phyloP scores from a whole-genome alignment of 2,888 invertebrate species.

The Tortricodes alternella region DNA sequence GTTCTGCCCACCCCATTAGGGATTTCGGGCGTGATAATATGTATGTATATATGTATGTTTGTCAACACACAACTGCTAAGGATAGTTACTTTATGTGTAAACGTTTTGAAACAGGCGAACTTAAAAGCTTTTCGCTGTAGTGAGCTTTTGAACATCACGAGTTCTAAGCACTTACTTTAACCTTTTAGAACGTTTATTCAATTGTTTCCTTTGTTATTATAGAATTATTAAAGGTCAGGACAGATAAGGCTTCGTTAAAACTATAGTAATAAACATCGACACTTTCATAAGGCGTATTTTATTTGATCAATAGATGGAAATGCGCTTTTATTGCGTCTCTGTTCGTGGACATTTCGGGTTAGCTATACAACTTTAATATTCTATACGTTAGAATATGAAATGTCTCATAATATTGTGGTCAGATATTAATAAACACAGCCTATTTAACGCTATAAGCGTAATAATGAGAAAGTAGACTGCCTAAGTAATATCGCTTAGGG shows the following conservation, averaged over 20 bases:
- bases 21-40: too few species aligned
- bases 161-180: constrained; percentile 13
- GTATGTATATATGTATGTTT: too few species aligned
- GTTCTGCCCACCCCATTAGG: too few species aligned
- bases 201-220: neutral
- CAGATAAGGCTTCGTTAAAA: neutral
- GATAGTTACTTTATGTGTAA: constrained; percentile 25
- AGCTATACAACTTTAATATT: too few species aligned
- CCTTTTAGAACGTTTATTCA: constrained; percentile 1
- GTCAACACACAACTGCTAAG: constrained; percentile 20
- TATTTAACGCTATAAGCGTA: constrained; percentile 47
- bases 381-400: too few species aligned
- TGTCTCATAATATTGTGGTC: constrained; percentile 4
- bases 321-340: too few species aligned
- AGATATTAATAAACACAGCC: constrained; percentile 34
- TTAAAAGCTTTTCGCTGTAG: constrained; percentile 44
- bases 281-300: too few species aligned
- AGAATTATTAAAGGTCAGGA: neutral
- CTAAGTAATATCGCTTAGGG: constrained; percentile 40
- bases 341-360: too few species aligned
- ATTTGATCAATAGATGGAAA: too few species aligned
- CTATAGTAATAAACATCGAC: too few species aligned
- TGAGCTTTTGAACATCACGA: constrained; percentile 19
- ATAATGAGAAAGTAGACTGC: constrained; percentile 56
- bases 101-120: constrained; percentile 29